A percentile compares a stretch with the other conserved stretches of the same genome.
phyloP scores from a whole-genome alignment of 2,113 vertebrate genomes.

The Cygnus atratus region DNA sequence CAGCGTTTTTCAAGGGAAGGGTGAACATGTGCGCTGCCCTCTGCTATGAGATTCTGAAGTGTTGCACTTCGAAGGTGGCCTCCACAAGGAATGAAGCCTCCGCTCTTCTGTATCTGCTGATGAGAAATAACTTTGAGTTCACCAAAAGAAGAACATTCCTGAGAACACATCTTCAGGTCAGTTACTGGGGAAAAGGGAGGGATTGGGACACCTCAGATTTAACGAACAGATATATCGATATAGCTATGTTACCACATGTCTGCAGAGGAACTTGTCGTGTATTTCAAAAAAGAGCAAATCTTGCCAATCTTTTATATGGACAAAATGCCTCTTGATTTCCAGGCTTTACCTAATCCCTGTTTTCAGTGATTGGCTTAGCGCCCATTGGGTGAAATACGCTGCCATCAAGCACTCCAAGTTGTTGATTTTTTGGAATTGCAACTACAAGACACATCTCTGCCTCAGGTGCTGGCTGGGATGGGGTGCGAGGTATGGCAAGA shows the following conservation, averaged over 20 bases:
- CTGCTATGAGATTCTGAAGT: conserved; percentile 96
- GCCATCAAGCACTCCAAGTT: neutral
- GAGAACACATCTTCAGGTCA: conserved; percentile 94
- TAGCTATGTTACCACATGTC: neutral
- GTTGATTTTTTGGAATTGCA: neutral
- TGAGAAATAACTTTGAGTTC: conserved; percentile 97
- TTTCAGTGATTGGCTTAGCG: neutral
- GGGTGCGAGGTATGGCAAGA: neutral
- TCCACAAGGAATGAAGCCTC: conserved; percentile 90
- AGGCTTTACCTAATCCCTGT: neutral
- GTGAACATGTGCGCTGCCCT: conserved; percentile 92
- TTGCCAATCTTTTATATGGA: no score
- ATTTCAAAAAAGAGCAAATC: neutral
- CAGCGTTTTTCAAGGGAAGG: conserved; percentile 92
- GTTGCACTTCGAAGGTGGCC: conserved; percentile 92
- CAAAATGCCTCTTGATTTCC: neutral
- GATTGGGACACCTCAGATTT: neutral
- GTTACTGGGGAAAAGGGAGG: conserved; percentile 15
- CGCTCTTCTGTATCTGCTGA: conserved; percentile 93
- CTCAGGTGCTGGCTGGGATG: neutral
- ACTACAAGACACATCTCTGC: neutral
- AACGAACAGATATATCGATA: neutral
- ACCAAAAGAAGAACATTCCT: conserved; percentile 94
- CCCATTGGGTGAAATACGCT: neutral
- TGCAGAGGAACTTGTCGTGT: neutral